A percentile compares a stretch with the other conserved stretches of the same genome.
phyloP scores from a whole-genome alignment of 2,888 invertebrate genomes.

The Archips crataeganus region DNA sequence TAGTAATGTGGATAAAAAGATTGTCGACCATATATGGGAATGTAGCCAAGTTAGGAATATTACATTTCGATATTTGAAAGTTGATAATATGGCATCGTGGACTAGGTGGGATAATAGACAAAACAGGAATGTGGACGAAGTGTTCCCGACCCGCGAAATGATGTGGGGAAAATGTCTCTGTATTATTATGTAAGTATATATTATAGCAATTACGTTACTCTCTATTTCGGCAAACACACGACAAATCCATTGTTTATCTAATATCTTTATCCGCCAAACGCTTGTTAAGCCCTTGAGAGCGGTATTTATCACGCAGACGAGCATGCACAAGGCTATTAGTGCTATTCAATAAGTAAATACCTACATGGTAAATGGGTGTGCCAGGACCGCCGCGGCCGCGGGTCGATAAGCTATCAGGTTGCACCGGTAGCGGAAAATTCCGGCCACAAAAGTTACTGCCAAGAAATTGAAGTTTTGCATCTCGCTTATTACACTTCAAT shows the following conservation, averaged over 20 bases:
- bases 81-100: no score
- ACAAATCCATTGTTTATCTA: constrained; percentile 23
- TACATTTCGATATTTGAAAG: no score
- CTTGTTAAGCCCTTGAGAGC: constrained; percentile 24
- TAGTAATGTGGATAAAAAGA: not conserved
- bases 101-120: no score
- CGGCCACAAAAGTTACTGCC: not conserved
- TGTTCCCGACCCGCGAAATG: no score
- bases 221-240: not conserved
- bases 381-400: constrained; percentile 14
- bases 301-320: constrained; percentile 28
- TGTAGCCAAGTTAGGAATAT: no score
- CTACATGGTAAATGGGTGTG: constrained; percentile 18
- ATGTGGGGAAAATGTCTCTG: not conserved
- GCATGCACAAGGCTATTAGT: constrained; percentile 34
- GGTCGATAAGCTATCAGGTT: constrained; percentile 17
- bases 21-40: no score
- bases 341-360: constrained; percentile 38
- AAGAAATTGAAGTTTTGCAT: not conserved
- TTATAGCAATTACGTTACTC: not conserved
- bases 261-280: constrained; percentile 19
- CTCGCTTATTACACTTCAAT: not conserved
- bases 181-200: not conserved
- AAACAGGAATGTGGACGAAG: no score
- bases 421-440: constrained; percentile 11